Conservation (phyloP, 1,140 invertebrate species). For the Popillia japonica region DNA sequence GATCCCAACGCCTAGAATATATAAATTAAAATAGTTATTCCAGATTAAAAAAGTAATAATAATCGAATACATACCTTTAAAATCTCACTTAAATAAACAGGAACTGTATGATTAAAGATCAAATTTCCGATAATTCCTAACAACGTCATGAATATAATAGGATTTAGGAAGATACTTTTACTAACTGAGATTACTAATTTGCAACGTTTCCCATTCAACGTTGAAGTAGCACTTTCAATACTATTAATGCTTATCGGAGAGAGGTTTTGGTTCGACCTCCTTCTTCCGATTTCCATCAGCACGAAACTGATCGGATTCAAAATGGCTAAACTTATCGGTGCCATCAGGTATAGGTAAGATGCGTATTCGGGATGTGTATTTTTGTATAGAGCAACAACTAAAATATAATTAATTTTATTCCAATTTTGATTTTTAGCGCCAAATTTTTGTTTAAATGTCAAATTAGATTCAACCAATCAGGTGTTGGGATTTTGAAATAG, state of each 20-base stretch:
- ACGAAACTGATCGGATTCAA: slow-evolving; percentile 93
- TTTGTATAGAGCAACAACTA: slow-evolving; percentile 78
- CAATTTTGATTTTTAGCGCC: not conserved
- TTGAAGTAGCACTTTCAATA: slow-evolving; percentile 40
- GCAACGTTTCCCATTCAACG: slow-evolving; percentile 48
- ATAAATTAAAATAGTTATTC: slow-evolving; percentile 37
- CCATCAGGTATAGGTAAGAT: slow-evolving; percentile 91
- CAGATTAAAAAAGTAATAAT: not conserved
- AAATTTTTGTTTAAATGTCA: not conserved
- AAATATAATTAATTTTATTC: slow-evolving; percentile 54
- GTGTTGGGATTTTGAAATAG: no score
- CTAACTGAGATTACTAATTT: slow-evolving; percentile 61
- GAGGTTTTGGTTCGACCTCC: slow-evolving; percentile 43
- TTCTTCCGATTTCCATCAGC: slow-evolving; percentile 87
- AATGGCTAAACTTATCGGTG: slow-evolving; percentile 91
- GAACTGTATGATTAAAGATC: slow-evolving; percentile 79
- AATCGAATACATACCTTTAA: slow-evolving; percentile 74
- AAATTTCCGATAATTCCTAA: slow-evolving; percentile 89
- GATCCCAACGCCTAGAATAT: slow-evolving; percentile 77
- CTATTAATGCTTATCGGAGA: slow-evolving; percentile 34
- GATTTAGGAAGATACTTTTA: slow-evolving; percentile 85
- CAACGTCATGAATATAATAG: slow-evolving; percentile 92
- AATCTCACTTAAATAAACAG: slow-evolving; percentile 76
- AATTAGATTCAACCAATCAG: no score
- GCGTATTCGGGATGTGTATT: slow-evolving; percentile 88